Evolutionary conservation across 2,113 vertebrate species (phyloP), one percentile per base, ranked within the genome.

Genomic region (Colaptes auratus): DNA sequence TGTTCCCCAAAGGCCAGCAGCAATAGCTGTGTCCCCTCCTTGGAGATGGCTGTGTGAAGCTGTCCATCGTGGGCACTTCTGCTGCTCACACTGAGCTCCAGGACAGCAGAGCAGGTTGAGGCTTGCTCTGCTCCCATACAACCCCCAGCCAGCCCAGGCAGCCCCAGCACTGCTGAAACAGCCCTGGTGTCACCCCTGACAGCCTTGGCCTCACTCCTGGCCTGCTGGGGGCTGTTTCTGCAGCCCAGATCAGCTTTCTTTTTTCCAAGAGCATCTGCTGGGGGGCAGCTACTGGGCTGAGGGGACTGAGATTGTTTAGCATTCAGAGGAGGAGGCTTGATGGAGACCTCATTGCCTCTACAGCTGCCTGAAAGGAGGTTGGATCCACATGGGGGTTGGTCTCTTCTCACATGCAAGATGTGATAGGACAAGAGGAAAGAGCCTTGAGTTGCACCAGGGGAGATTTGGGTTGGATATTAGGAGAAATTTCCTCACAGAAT

Each of bases 111-210:
- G 36, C 4, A 66, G 18, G 23, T 50, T 76, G 53, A 44, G 1
- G 1, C 48, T 77, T 39, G 13, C 24, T 78, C 53, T 58, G 42
- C 52, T 63, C 73, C 23, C 60, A 36, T 58, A 25, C 2, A 19
- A 27, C 33, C 60, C 58, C 33, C 58, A 55, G 46, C 15, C 23
- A 86, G 52, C n/a, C 28, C 56, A 39, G 42, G 20, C 44, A 86
- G 56, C 39, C 25, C 24, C 6, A 5, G 60, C 1, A 1, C 39
- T 58, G 15, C 46, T 0, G 0, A 33, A 82, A 39, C 23, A 63
- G 48, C 39, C 28, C 20, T 23, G 31, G 12, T 73, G 66, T 52
- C 56, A 17, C 35, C 30, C 1, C 0, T 4, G 2, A 10, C 0
- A 2, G 50, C 55, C 60, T 35, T 4, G 3, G 31, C 72, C 72